Evolutionary conservation across 2,797 vertebrate species (phyloP).

Genomic region (Pitangus sulphuratus): DNA sequence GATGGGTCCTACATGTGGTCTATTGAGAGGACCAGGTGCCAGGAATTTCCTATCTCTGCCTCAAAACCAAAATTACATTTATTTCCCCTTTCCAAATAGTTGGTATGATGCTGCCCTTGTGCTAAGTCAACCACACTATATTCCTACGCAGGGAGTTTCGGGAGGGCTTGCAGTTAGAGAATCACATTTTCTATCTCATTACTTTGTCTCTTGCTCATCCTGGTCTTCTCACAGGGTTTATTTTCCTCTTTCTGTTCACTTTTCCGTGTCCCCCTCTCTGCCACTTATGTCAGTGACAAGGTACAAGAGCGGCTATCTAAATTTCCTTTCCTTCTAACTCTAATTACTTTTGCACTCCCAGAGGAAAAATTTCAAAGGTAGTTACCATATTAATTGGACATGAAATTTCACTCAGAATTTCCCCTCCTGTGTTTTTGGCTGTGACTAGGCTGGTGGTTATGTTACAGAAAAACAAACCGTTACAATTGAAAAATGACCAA

Average conservation of each 20-base stretch:
- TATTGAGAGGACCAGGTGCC: neutral
- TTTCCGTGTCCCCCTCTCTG: neutral
- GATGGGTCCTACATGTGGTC: accelerated
- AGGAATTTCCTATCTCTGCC: neutral
- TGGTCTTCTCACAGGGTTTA: neutral
- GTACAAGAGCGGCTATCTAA: neutral
- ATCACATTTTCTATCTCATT: constrained; percentile 16
- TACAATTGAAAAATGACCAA: neutral
- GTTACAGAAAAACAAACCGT: neutral
- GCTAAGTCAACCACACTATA: neutral
- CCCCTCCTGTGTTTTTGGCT: neutral
- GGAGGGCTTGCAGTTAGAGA: neutral
- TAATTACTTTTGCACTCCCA: neutral
- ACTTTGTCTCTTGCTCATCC: neutral
- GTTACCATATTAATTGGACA: neutral
- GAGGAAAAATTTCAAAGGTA: neutral
- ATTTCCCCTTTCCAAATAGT: neutral
- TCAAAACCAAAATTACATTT: neutral
- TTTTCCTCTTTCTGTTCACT: neutral
- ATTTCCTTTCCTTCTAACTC: neutral
- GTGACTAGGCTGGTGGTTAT: neutral
- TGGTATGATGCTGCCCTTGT: neutral
- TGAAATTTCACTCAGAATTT: neutral
- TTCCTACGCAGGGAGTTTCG: neutral
- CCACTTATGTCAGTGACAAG: neutral